A percentile compares a stretch with the other conserved stretches of the same genome.
phyloP scores from a whole-genome alignment of 2,797 vertebrate species.

The Rhodeus uyekii region DNA sequence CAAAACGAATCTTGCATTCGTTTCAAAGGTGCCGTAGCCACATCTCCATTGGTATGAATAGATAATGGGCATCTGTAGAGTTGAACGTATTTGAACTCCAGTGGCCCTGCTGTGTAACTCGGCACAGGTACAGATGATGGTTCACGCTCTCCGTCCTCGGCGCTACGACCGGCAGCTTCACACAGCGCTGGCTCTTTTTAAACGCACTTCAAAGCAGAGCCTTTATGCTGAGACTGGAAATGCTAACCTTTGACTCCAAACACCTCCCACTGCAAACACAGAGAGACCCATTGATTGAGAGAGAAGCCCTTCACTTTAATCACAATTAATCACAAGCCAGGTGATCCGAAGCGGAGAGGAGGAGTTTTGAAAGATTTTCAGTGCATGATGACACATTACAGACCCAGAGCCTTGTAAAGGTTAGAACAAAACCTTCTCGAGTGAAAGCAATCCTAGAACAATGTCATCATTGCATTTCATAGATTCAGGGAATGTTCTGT shows the following conservation, averaged over 20 bases:
- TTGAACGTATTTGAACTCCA: constrained; percentile 6
- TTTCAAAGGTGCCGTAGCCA: background rate
- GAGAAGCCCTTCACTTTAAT: background rate
- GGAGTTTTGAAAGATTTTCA: background rate
- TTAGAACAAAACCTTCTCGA: no score
- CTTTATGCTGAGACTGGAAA: constrained; percentile 67
- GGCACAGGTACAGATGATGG: background rate
- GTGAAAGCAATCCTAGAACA: no score
- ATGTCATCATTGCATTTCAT: no score
- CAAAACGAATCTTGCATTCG: background rate
- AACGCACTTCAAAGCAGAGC: constrained; percentile 76
- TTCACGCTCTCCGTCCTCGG: background rate
- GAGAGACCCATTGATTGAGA: constrained; percentile 36
- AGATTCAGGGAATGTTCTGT: no score
- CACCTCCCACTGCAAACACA: constrained; percentile 49
- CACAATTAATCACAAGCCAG: background rate
- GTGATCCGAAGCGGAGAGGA: background rate
- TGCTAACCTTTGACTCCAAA: constrained; percentile 76
- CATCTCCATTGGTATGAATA: background rate
- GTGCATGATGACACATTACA: background rate
- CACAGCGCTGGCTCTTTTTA: constrained; percentile 63
- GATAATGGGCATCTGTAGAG: background rate
- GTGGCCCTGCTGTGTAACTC: constrained; percentile 3
- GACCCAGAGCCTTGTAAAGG: no score
- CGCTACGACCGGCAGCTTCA: constrained; percentile 7